phyloP scores from a whole-genome alignment of 2,113 vertebrate species.

The Chionis minor region DNA sequence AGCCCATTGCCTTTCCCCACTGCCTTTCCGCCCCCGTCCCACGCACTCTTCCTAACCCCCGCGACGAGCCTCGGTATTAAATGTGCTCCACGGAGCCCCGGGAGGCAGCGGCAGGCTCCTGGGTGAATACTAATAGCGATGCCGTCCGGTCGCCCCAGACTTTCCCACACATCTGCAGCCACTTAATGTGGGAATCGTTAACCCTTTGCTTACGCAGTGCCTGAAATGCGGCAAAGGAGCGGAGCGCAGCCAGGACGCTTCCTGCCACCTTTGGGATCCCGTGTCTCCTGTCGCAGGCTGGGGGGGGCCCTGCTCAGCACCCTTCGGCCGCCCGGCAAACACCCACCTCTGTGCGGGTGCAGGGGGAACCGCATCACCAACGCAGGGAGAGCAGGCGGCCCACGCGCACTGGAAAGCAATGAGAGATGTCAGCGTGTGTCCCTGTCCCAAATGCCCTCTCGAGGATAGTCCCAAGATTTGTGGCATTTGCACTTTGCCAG shows the following conservation, averaged over 20 bases:
- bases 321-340: rapidly evolving
- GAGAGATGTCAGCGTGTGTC: not conserved
- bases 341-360: not conserved
- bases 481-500: not conserved
- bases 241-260: rapidly evolving
- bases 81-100: conserved; percentile 20
- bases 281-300: rapidly evolving
- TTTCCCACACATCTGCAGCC: conserved; percentile 76
- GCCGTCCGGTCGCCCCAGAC: conserved; percentile 54
- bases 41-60: conserved; percentile 23
- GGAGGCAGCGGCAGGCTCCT: conserved; percentile 46
- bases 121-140: conserved; percentile 66
- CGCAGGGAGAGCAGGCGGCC: not conserved
- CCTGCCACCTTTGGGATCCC: rapidly evolving
- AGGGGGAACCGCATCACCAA: rapidly evolving
- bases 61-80: not conserved
- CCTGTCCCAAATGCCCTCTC: not conserved
- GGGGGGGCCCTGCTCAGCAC: not conserved
- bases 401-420: rapidly evolving
- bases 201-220: conserved; percentile 19
- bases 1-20: not conserved
- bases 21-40: not conserved
- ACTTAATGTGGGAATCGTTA: conserved; percentile 67
- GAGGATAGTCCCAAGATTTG: not conserved
- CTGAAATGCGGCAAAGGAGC: rapidly evolving